Base-by-base conservation (phyloP, 1,140 invertebrate genomes). In the Sycophaga agraensis region DNA sequence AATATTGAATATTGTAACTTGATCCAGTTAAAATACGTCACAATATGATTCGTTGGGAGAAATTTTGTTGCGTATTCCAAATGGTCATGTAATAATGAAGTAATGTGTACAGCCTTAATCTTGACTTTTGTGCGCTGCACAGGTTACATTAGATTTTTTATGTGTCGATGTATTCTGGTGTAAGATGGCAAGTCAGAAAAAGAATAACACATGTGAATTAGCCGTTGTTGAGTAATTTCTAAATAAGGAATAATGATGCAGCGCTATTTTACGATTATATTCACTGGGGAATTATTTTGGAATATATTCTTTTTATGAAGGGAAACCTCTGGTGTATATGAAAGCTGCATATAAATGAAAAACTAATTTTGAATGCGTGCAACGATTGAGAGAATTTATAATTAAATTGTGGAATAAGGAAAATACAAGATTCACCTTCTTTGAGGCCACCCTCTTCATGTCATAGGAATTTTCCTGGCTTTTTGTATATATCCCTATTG, bases 401-500 rank as follows among this genome's bases (percentile, higher is more conserved):
- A 55, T 56, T 55, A 34, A 49, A 55, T 39, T 31, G 17, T 35
- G 17, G 16, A 51, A 59, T n/a, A 50, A 11, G 28, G 17, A 42
- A 22, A 42, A 50, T 17, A 12, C 19, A 21, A 19, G 39, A 24
- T 50, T 59, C 48, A 31, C 34, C 28, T 42, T 54, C 51, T 54
- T 60, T 60, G 22, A 61, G 43, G 37, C 39, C 35, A 51, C 31
- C 40, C 53, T n/a, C 28, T 64, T 43, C 54, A 49, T 16, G 68
- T 71, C 68, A 70, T 72, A 68, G 60, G 68, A 68, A 68, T 71
- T 74, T 67, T 63, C 67, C 68, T 74, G 71, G 77, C 71, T 80
- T 80, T 79, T 78, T 80, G 77, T 79, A 80, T 78, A 80, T 80
- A 79, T 78, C 74, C 71, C 69, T 71, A 67, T 70, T 74, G 72